Evolutionary conservation across 2,113 vertebrate genomes (phyloP), one percentile per base, ranked within the genome.

Genomic region (Dasyurus viverrinus): DNA sequence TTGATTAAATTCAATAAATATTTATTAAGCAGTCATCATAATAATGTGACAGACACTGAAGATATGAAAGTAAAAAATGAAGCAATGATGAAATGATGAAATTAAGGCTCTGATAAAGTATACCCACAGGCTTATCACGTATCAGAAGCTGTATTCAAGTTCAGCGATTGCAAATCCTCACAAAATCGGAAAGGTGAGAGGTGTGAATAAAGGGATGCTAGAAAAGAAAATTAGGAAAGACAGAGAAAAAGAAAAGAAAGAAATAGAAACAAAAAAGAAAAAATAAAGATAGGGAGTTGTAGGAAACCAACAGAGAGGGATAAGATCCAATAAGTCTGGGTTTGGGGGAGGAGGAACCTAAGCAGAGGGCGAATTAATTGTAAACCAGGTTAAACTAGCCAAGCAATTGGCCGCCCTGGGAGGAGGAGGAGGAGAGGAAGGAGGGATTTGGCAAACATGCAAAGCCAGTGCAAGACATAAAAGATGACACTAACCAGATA

Each of bases 391-490:
- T 90, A 76, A n/a, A 76, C 93, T 55, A 10, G 93, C 94, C 94
- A 6, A 84, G 93, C 55, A 10, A 84, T 84, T 84, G 36, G 68
- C 7, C 90, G 46, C 94, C 23, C 89, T 89, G 0, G 76, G 89
- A 14, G 92, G 91, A 47, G 92, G 93, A 92, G 42, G 84, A 50
- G 54, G 53, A 60, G 1, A 8, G 55, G 90, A 93, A 97, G 95
- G 98, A 95, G 98, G 98, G 94, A 93, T 94, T 96, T 98, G 97
- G 89, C 93, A 0, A 46, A 47, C n/a, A 26, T n/a, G 92, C 76
- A 53, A 90, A 47, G 92, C 46, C 93, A 50, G 89, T 53, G 36
- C 55, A 54, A 19, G 30, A 60, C 47, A 98, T 98, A 98, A 98
- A 98, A 50, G 97, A 53, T 93, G 96, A 92, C 54, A 2, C 89